These are phyloP conservation scores for Colletes gigas DNA, from an alignment of 1,140 invertebrate species.

Conservation along the genomic window DNA sequence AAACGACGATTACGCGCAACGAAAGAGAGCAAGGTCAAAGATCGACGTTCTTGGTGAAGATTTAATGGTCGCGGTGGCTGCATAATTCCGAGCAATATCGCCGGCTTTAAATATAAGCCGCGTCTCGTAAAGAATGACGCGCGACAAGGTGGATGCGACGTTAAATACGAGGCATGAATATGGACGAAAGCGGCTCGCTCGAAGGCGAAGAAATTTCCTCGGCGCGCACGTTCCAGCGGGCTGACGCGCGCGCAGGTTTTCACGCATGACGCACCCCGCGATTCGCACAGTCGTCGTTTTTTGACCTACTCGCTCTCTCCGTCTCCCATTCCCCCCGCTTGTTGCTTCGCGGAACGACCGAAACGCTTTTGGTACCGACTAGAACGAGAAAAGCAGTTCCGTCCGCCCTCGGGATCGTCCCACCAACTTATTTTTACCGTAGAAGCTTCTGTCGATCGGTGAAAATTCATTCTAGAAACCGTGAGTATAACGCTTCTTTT, in stretches of 20 bases:
- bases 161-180: not conserved
- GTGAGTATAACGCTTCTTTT: no score
- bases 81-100: no score
- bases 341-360: conserved; percentile 53
- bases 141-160: no score
- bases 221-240: conserved; percentile 52
- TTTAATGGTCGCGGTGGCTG: no score
- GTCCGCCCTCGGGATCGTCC: conserved; percentile 1
- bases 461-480: no score
- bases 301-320: conserved; percentile 11
- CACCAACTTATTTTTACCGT: not conserved
- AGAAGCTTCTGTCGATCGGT: not conserved
- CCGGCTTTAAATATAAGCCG: no score
- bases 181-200: conserved; percentile 5
- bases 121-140: no score
- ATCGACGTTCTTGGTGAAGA: no score
- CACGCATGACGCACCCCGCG: conserved; percentile 62
- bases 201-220: conserved; percentile 53
- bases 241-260: conserved; percentile 61
- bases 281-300: conserved; percentile 50
- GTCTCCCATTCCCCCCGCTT: not conserved
- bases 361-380: conserved; percentile 55
- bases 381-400: conserved; percentile 50
- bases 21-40: no score
- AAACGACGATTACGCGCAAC: no score